Percentiles rank a stretch among this genome's conserved stretches.
These are phyloP conservation scores for Bubo blakistoni DNA, from an alignment of 2,113 vertebrate genomes.

Conservation along the genomic window DNA sequence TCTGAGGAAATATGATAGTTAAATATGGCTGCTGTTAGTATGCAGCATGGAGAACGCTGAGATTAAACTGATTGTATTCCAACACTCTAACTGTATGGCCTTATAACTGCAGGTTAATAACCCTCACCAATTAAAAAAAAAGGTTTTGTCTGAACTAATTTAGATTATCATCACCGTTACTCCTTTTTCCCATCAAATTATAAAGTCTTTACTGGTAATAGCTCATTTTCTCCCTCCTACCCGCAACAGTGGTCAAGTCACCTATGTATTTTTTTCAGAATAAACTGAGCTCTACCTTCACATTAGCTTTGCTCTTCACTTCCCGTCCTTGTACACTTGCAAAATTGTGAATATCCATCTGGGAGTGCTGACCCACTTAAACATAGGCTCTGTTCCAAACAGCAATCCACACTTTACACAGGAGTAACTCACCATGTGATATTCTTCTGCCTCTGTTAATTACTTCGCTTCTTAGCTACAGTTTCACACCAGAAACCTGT, in stretches of 20 bases:
- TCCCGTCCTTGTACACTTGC: neutral
- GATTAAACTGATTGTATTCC: neutral
- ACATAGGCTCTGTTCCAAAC: neutral
- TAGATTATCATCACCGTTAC: neutral
- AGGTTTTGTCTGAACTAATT: neutral
- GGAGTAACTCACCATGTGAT: neutral
- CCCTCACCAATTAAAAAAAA: neutral
- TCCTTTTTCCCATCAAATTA: neutral
- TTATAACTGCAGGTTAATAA: neutral
- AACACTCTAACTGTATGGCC: neutral
- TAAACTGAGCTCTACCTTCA: neutral
- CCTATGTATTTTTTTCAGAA: neutral
- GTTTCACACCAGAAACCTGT: neutral
- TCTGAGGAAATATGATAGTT: neutral
- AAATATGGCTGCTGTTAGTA: neutral
- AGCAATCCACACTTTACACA: neutral
- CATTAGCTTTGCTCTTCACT: neutral
- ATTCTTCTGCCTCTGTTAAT: neutral
- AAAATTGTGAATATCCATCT: neutral
- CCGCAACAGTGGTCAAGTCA: neutral
- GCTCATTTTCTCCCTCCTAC: neutral
- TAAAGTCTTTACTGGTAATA: neutral
- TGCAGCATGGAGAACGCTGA: neutral
- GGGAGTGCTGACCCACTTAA: rapidly evolving
- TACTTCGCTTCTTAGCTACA: neutral